Evolutionary conservation across 2,888 invertebrate species (phyloP).

Genomic region (Lepas anatifera): DNA sequence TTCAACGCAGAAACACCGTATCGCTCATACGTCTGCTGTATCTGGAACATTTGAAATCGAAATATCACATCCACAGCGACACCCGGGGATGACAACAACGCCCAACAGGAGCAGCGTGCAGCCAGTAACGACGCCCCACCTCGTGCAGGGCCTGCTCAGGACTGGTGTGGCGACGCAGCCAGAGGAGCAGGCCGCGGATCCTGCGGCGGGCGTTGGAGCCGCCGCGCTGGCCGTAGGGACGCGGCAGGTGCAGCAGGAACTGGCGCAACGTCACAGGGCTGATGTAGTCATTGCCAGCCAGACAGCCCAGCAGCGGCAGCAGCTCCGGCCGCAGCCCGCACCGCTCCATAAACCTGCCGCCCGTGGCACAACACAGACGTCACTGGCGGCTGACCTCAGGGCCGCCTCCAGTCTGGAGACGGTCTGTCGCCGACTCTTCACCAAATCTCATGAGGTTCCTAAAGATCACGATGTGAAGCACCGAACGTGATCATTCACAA

Average conservation of each 20-base stretch:
- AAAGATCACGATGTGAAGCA: too few species aligned
- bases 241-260: slow-evolving; percentile 5
- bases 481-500: too few species aligned
- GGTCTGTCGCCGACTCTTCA: too few species aligned
- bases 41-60: too few species aligned
- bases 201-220: neutral
- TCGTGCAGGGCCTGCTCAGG: neutral
- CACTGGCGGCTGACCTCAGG: neutral
- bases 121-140: neutral
- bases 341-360: slow-evolving; percentile 63
- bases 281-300: slow-evolving; percentile 84
- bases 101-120: neutral
- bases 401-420: neutral
- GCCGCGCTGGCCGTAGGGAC: neutral
- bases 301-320: slow-evolving; percentile 64
- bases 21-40: too few species aligned
- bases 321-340: slow-evolving; percentile 42
- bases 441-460: too few species aligned
- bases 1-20: too few species aligned
- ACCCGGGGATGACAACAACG: too few species aligned
- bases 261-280: neutral
- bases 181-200: neutral
- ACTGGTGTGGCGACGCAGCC: neutral
- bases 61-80: too few species aligned
- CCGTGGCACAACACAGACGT: neutral